Conservation (phyloP, 2,113 vertebrate species). For the Rhagologus leucostigma region DNA sequence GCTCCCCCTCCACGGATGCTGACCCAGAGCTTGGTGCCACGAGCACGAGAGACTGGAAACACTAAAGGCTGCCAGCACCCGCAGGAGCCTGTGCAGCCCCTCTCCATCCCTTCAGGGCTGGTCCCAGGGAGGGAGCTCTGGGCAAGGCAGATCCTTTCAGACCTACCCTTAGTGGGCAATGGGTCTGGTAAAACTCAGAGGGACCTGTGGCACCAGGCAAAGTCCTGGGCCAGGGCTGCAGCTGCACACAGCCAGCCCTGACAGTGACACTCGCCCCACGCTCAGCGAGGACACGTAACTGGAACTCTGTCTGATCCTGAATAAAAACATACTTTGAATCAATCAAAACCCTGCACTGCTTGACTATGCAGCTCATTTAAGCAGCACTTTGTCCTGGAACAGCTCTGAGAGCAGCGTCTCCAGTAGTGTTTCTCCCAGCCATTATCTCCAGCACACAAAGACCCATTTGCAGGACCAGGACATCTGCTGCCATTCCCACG, state of each 20-base stretch:
- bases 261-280: rapidly evolving
- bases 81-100: neutral
- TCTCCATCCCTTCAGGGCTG: neutral
- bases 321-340: neutral
- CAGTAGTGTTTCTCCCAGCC: neutral
- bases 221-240: neutral
- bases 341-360: neutral
- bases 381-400: neutral
- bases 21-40: neutral
- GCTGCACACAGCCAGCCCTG: neutral
- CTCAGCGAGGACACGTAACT: rapidly evolving
- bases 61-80: neutral
- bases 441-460: constrained; percentile 27
- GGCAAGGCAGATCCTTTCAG: neutral
- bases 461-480: neutral
- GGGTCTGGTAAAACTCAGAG: rapidly evolving
- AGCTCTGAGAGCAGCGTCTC: neutral
- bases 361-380: neutral
- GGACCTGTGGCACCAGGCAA: neutral
- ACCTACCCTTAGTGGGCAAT: rapidly evolving
- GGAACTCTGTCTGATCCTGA: neutral
- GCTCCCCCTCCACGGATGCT: rapidly evolving
- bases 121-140: neutral
- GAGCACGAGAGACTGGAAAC: neutral
- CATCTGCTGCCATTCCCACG: neutral